phyloP scores from a whole-genome alignment of 2,888 invertebrate species.

The Volucella inflata region DNA sequence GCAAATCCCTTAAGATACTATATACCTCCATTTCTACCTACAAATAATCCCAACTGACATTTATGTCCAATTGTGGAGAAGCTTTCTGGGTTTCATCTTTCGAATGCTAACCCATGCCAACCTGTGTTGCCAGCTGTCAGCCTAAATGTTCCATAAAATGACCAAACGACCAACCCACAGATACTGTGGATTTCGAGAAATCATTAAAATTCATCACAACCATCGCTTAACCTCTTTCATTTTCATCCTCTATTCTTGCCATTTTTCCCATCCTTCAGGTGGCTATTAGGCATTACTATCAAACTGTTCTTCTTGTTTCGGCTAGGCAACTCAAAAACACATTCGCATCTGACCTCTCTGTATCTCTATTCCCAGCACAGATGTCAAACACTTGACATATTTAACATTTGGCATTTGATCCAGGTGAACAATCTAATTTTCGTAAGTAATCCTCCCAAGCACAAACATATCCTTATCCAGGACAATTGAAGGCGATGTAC shows the following conservation, averaged over 20 bases:
- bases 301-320: not conserved
- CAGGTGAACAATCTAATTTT: constrained; percentile 65
- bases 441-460: constrained; percentile 49
- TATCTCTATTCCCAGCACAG: not conserved
- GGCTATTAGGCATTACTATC: not conserved
- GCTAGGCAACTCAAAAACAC: not conserved
- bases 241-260: constrained; percentile 38
- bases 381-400: constrained; percentile 56
- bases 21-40: too few relatives aligned
- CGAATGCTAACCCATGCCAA: not conserved
- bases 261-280: constrained; percentile 10
- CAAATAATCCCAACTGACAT: constrained; percentile 18
- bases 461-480: constrained; percentile 42
- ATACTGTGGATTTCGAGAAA: constrained; percentile 12
- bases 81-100: not conserved
- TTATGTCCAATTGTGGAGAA: constrained; percentile 4
- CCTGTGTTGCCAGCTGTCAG: not conserved
- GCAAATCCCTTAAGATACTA: constrained; percentile 5
- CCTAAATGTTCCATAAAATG: constrained; percentile 18
- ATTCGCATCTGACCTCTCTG: not conserved
- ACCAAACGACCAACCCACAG: not conserved
- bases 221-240: constrained; percentile 27
- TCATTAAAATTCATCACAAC: constrained; percentile 66
- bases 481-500: constrained; percentile 8
- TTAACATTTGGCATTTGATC: constrained; percentile 61